Evolutionary conservation across 2,797 vertebrate species (phyloP).

Genomic region (Enteromius thamalakanensis): DNA sequence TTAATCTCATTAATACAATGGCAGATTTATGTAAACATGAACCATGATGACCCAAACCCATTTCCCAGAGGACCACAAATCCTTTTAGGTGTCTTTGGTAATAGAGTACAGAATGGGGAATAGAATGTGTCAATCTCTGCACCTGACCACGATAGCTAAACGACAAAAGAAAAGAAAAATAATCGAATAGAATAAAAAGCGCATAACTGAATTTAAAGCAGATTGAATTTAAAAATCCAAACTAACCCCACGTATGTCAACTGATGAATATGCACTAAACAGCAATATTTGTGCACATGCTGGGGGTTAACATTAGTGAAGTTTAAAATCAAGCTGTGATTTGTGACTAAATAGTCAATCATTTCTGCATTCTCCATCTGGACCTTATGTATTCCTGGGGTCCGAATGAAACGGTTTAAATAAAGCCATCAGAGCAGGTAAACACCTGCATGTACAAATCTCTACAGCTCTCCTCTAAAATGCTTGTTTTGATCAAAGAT

Average conservation of each 20-base stretch:
- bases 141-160: background rate
- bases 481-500: slow-evolving; percentile 32
- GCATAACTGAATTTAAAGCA: background rate
- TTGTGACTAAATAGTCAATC: background rate
- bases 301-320: background rate
- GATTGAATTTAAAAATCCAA: background rate
- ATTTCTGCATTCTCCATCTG: background rate
- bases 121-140: background rate
- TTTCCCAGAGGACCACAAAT: slow-evolving; percentile 17
- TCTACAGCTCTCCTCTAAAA: slow-evolving; percentile 14
- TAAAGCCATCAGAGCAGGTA: slow-evolving; percentile 28
- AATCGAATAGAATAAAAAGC: background rate
- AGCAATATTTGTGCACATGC: background rate
- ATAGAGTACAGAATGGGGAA: background rate
- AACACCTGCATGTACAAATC: slow-evolving; percentile 11
- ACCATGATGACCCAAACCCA: background rate
- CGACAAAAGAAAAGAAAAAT: background rate
- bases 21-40: slow-evolving; percentile 19
- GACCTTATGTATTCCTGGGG: background rate
- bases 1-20: slow-evolving; percentile 7
- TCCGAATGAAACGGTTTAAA: background rate
- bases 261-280: background rate
- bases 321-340: slow-evolving; percentile 8
- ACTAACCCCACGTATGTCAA: background rate
- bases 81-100: background rate